These are phyloP conservation scores for Sphenodon punctatus DNA, from an alignment of 2,797 vertebrate species.

Conservation along the genomic window DNA sequence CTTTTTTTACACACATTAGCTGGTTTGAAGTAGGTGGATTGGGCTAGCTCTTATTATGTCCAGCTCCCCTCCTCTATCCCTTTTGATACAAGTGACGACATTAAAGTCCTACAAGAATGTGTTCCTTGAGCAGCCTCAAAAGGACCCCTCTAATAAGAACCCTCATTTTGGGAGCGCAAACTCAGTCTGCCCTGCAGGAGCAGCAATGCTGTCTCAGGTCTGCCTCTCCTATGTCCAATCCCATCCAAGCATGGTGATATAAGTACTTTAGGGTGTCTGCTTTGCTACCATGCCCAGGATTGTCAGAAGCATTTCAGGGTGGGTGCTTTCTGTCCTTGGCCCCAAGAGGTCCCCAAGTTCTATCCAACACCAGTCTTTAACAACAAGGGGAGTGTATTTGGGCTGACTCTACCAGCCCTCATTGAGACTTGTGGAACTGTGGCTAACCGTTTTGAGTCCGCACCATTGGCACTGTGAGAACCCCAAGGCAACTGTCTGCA, in stretches of 20 bases:
- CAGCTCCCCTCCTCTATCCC: neutral
- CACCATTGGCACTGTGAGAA: neutral
- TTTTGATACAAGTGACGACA: neutral
- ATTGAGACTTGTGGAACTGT: neutral
- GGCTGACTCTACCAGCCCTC: neutral
- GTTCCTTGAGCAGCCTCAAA: neutral
- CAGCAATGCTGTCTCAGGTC: neutral
- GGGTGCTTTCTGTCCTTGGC: neutral
- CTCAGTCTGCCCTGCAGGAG: neutral
- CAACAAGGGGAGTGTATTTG: neutral
- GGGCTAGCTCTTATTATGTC: neutral
- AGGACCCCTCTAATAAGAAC: neutral
- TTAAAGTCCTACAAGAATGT: neutral
- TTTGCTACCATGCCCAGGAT: neutral
- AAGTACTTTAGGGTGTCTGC: rapidly evolving
- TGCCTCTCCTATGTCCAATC: neutral
- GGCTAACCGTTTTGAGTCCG: neutral
- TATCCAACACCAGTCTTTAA: neutral
- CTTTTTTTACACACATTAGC: neutral
- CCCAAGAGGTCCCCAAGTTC: rapidly evolving
- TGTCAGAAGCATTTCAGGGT: neutral
- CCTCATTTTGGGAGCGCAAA: too few relatives aligned
- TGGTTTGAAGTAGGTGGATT: neutral
- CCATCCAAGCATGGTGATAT: rapidly evolving
- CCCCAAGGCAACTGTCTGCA: neutral